Conservation (phyloP, 2,888 invertebrate genomes). For the Apotomis betuletana region DNA sequence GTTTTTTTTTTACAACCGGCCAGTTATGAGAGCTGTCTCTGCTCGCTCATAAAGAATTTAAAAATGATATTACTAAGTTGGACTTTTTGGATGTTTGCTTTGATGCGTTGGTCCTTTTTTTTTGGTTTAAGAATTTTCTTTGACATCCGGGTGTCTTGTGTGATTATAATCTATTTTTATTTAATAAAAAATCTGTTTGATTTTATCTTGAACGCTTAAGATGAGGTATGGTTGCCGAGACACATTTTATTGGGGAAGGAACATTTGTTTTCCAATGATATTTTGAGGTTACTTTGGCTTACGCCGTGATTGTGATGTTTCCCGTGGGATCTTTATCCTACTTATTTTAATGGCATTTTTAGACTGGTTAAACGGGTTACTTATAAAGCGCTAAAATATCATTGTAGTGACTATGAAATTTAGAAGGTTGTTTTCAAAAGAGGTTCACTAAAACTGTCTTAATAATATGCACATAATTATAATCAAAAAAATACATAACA, state of each 20-base stretch:
- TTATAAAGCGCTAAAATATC: no score
- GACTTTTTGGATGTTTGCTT: constrained; percentile 67
- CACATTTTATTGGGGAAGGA: constrained; percentile 30
- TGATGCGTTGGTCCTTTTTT: constrained; percentile 51
- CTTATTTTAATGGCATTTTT: no score
- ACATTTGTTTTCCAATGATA: constrained; percentile 33
- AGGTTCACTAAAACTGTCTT: no score
- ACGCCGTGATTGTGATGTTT: constrained; percentile 8
- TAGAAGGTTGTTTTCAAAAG: no score
- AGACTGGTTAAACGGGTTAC: no score
- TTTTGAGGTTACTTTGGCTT: constrained; percentile 6
- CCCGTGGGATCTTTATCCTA: constrained; percentile 13
- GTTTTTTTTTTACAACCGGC: constrained; percentile 50
- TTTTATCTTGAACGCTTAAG: constrained; percentile 60
- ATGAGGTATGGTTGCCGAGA: constrained; percentile 57
- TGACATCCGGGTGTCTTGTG: constrained; percentile 62
- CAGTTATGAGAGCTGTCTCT: constrained; percentile 59
- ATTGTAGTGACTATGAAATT: no score
- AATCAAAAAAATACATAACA: no score
- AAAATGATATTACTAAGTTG: constrained; percentile 66
- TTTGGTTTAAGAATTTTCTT: constrained; percentile 49
- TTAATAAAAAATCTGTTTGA: constrained; percentile 57
- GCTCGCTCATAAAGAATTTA: constrained; percentile 69
- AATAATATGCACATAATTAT: no score
- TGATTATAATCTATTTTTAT: constrained; percentile 64